Percentiles rank a stretch among this genome's conserved stretches.
Evolutionary conservation across 2,797 vertebrate genomes (phyloP).

Genomic region (Otolemur crassicaudatus): DNA sequence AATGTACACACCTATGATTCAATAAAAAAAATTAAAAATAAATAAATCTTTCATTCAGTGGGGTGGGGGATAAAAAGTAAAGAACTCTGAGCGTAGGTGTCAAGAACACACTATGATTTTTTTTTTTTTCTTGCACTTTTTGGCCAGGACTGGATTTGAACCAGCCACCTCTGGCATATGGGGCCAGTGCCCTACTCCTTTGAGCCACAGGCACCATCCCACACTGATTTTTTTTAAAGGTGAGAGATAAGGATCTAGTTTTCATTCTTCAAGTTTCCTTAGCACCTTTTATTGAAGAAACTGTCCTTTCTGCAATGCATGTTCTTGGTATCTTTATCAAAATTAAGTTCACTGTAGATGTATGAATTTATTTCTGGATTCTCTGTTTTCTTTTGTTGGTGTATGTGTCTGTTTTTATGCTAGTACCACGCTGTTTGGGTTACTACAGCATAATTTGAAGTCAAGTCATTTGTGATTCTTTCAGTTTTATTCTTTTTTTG

Average conservation of each 20-base stretch:
- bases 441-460: not conserved
- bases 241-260: no score
- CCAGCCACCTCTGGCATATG: no score
- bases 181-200: no score
- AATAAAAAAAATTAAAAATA: no score
- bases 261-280: not conserved
- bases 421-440: not conserved
- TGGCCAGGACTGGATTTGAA: no score
- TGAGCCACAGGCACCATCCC: no score
- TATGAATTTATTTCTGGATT: not conserved
- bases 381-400: not conserved
- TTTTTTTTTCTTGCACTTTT: no score
- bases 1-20: no score
- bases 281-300: not conserved
- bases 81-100: not conserved
- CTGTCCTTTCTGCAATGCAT: not conserved
- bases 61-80: not conserved
- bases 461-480: not conserved
- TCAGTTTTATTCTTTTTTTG: not conserved
- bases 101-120: not conserved
- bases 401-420: not conserved
- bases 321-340: not conserved
- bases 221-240: no score
- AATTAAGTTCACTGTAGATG: not conserved
- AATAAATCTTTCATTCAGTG: no score